These are phyloP conservation scores for Bubalus kerabau DNA, from an alignment of 2,113 vertebrate genomes.

Conservation along the genomic window DNA sequence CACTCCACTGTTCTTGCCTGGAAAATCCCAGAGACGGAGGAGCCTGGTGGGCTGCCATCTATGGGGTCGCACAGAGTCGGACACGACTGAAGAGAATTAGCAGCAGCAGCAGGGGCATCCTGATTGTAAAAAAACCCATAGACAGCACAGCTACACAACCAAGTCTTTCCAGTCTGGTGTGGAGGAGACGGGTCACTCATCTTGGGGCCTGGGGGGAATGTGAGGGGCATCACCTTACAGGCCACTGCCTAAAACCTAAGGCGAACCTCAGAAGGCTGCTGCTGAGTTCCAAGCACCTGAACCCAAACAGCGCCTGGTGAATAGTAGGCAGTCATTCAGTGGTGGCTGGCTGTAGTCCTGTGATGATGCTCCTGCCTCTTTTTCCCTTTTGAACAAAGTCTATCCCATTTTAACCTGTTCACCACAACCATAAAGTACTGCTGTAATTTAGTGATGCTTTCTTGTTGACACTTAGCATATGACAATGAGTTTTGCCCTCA, in stretches of 20 bases:
- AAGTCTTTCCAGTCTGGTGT: background rate
- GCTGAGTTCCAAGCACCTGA: background rate
- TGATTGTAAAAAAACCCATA: background rate
- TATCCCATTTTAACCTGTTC: background rate
- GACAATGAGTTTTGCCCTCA: background rate
- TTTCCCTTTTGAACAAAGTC: background rate
- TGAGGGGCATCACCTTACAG: background rate
- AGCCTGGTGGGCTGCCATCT: too few relatives aligned
- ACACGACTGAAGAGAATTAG: too few relatives aligned
- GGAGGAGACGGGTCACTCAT: accelerated
- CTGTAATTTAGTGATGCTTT: background rate
- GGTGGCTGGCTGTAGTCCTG: background rate
- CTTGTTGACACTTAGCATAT: background rate
- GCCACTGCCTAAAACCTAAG: background rate
- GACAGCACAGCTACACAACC: background rate
- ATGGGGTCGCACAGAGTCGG: too few relatives aligned
- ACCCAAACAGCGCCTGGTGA: background rate
- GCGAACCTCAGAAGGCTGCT: background rate
- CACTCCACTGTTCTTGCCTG: too few relatives aligned
- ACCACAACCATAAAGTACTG: background rate
- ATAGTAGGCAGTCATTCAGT: background rate
- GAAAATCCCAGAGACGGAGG: too few relatives aligned
- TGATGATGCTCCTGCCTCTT: background rate
- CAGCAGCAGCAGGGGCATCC: background rate
- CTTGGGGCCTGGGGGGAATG: background rate